These are phyloP conservation scores for Notamacropus eugenii DNA, from an alignment of 2,797 vertebrate species.

Conservation along the genomic window DNA sequence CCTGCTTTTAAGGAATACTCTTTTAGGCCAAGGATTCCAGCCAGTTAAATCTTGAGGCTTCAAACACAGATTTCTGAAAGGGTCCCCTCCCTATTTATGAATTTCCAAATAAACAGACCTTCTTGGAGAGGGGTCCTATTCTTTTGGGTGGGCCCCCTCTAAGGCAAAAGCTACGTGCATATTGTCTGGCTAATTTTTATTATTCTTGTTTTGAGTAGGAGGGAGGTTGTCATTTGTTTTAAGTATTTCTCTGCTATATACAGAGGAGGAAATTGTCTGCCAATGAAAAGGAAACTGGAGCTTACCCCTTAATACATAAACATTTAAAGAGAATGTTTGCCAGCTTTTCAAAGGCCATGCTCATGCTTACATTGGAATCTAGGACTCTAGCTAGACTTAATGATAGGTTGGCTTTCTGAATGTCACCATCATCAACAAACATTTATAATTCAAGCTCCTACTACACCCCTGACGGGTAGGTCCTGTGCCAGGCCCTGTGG, in stretches of 20 bases:
- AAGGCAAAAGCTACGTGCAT: not conserved
- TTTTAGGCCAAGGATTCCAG: not conserved
- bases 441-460: not conserved
- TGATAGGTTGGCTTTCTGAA: not conserved
- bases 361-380: not conserved
- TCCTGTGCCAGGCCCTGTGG: not conserved
- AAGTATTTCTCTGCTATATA: not conserved
- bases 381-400: not conserved
- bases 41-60: not conserved
- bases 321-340: not conserved
- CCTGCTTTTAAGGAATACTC: not conserved
- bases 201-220: not conserved
- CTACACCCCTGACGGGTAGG: not conserved
- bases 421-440: not conserved
- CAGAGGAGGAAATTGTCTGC: not conserved
- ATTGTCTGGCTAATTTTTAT: not conserved
- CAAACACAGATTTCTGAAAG: not conserved
- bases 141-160: not conserved
- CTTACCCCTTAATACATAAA: not conserved
- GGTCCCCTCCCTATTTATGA: not conserved
- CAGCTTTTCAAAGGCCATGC: not conserved
- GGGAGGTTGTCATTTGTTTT: not conserved
- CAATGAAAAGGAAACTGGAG: slow-evolving; percentile 1
- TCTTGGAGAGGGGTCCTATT: not conserved
- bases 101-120: not conserved